Evolutionary conservation across 2,888 invertebrate species (phyloP).

Genomic region (Hypercompe scribonia): DNA sequence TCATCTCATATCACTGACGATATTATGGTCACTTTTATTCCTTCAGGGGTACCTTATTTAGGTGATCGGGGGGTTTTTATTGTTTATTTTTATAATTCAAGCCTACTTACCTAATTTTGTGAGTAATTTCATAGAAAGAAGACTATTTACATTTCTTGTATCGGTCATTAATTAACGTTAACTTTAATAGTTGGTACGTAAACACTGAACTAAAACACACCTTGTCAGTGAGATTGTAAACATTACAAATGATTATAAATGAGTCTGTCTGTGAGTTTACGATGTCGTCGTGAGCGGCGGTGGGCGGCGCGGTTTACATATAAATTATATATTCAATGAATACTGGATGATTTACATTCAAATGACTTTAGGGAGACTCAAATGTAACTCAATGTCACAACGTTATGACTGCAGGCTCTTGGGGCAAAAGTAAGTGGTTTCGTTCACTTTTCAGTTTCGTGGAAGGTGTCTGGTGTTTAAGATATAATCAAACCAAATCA

Average conservation of each 20-base stretch:
- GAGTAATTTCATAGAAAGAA: background rate
- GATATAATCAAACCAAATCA: no score
- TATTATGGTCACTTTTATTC: background rate
- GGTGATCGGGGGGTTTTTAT: no score
- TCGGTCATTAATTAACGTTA: background rate
- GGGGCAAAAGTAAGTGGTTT: background rate
- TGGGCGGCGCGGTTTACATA: slow-evolving; percentile 7
- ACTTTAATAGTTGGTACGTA: background rate
- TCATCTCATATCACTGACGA: background rate
- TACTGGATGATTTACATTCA: slow-evolving; percentile 9
- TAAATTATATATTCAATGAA: slow-evolving; percentile 15
- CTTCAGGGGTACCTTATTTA: no score
- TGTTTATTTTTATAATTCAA: no score
- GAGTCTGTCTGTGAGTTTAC: slow-evolving; percentile 7
- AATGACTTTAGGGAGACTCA: slow-evolving; percentile 9
- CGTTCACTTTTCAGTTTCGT: background rate
- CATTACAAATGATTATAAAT: slow-evolving; percentile 7
- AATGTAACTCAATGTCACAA: slow-evolving; percentile 1
- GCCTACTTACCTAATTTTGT: background rate
- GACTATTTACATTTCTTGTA: background rate
- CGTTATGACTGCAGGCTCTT: background rate
- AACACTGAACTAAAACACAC: background rate
- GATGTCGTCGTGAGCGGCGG: background rate
- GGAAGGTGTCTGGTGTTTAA: background rate
- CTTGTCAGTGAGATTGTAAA: slow-evolving; percentile 6